Evolutionary conservation across 2,888 invertebrate species (phyloP).

Genomic region (Gnatocerus cornutus): DNA sequence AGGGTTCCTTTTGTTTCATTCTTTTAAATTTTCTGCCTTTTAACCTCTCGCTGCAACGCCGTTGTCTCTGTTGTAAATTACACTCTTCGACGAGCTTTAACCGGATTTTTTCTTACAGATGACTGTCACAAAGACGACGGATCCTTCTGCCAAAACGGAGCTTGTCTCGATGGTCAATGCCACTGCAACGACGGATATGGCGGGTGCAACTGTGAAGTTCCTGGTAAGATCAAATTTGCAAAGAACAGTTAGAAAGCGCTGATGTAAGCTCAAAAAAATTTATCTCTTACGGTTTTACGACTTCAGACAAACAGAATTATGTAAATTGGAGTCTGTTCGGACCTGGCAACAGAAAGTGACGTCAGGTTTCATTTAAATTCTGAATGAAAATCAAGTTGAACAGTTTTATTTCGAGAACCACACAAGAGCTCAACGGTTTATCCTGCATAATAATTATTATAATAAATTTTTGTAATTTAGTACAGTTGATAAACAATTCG

Average conservation of each 20-base stretch:
- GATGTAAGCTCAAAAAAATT: constrained; percentile 24
- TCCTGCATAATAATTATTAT: too few relatives aligned
- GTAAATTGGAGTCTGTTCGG: constrained; percentile 30
- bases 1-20: constrained; percentile 52
- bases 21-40: constrained; percentile 43
- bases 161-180: constrained; percentile 93
- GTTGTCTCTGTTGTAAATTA: constrained; percentile 8
- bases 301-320: constrained; percentile 2
- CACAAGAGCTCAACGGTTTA: too few relatives aligned
- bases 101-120: constrained; percentile 75
- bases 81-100: not conserved
- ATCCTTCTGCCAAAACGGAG: constrained; percentile 92
- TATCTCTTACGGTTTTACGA: constrained; percentile 1
- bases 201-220: constrained; percentile 94
- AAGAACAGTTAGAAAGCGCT: constrained; percentile 20
- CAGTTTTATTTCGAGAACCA: too few relatives aligned
- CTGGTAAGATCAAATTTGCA: constrained; percentile 76
- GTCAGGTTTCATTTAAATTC: too few relatives aligned
- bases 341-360: too few relatives aligned
- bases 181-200: constrained; percentile 97
- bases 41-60: constrained; percentile 45
- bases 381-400: too few relatives aligned
- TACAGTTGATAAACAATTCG: too few relatives aligned
- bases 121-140: constrained; percentile 95
- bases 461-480: too few relatives aligned